These are phyloP conservation scores for Podargus strigoides DNA, from an alignment of 2,797 vertebrate genomes.

Conservation along the genomic window DNA sequence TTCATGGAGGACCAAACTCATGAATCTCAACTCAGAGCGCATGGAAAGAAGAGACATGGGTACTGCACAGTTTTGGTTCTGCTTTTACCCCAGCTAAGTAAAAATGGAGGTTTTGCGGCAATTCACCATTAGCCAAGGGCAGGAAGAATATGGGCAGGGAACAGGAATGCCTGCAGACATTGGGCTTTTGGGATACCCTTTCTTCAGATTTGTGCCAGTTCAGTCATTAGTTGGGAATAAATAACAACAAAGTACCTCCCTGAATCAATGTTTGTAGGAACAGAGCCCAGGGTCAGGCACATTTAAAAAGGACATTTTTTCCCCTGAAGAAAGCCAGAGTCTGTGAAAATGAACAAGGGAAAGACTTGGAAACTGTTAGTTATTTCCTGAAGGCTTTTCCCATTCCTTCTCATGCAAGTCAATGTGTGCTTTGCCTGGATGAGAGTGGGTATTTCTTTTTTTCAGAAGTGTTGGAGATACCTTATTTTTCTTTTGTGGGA, in stretches of 20 bases:
- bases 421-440: background rate
- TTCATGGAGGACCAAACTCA: background rate
- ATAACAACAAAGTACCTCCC: constrained; percentile 22
- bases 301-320: background rate
- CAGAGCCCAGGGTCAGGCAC: background rate
- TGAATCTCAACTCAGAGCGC: fast-evolving
- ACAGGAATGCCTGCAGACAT: background rate
- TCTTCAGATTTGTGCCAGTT: constrained; percentile 22
- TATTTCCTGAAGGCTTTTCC: constrained; percentile 54
- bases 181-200: constrained; percentile 22
- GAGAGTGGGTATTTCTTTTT: background rate
- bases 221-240: constrained; percentile 6
- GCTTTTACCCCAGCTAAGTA: background rate
- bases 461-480: background rate
- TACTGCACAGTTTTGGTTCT: background rate
- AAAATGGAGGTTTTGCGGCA: background rate
- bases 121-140: background rate
- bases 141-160: background rate
- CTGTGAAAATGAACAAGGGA: constrained; percentile 44
- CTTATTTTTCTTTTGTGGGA: background rate
- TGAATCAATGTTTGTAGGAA: constrained; percentile 43
- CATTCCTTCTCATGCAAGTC: constrained; percentile 7
- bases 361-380: constrained; percentile 36
- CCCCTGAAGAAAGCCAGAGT: constrained; percentile 16
- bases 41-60: background rate